Evolutionary conservation across 1,140 invertebrate species (phyloP).

Genomic region (Brachionus sp.): DNA sequence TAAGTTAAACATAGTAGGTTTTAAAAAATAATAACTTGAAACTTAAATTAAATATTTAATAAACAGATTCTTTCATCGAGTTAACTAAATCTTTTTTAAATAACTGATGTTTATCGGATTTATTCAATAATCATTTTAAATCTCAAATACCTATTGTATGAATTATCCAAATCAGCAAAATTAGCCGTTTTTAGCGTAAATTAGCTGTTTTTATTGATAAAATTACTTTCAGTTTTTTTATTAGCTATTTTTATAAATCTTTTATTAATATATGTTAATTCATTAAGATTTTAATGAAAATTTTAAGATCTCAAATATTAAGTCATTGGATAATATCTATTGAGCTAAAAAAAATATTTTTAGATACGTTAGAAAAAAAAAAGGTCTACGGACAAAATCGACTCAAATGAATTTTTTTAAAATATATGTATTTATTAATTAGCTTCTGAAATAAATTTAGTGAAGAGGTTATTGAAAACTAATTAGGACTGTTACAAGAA

Average conservation of each 20-base stretch:
- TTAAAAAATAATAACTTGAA: neutral
- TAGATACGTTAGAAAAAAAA: too few species aligned
- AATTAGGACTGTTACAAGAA: neutral
- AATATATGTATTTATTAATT: too few species aligned
- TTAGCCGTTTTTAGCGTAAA: too few species aligned
- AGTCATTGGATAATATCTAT: too few species aligned
- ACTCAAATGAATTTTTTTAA: too few species aligned
- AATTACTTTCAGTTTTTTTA: neutral
- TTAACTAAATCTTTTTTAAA: neutral
- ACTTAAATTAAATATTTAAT: neutral
- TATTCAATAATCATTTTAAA: too few species aligned
- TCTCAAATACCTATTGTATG: neutral
- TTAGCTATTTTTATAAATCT: neutral
- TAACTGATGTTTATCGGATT: too few species aligned
- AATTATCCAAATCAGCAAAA: neutral
- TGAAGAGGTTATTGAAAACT: neutral
- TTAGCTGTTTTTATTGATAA: neutral
- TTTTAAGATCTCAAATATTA: too few species aligned
- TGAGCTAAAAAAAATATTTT: too few species aligned
- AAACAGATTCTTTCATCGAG: neutral
- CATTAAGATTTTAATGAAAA: too few species aligned
- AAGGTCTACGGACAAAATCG: too few species aligned
- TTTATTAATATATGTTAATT: too few species aligned
- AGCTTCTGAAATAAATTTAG: neutral
- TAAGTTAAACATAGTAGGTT: neutral